A percentile compares a stretch with the other conserved stretches of the same genome.
Conservation (phyloP, 1,140 invertebrate genomes). For the Metaphire vulgaris region DNA sequence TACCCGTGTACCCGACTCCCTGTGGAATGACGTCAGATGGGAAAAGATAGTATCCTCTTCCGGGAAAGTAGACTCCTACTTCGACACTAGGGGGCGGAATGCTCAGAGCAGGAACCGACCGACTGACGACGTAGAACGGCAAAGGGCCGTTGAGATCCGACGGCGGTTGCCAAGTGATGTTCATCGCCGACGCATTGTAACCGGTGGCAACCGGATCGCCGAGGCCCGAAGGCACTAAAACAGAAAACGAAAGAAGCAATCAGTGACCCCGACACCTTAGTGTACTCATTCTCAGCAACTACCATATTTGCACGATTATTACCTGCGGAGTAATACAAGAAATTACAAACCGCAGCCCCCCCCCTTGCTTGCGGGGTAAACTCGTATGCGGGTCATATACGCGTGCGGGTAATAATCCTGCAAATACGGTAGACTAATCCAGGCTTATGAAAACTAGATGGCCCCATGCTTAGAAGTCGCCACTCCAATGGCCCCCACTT, state of each 20-base stretch:
- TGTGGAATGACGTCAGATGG: constrained; percentile 42
- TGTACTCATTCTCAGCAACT: too few species aligned
- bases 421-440: too few species aligned
- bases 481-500: too few species aligned
- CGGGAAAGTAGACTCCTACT: constrained; percentile 42
- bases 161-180: constrained; percentile 41
- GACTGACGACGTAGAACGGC: constrained; percentile 42
- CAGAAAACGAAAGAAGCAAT: constrained; percentile 2
- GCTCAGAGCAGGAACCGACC: constrained; percentile 42
- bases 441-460: too few species aligned
- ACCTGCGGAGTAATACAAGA: too few species aligned
- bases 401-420: too few species aligned
- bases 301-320: too few species aligned
- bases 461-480: too few species aligned
- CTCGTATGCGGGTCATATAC: too few species aligned
- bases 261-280: too few species aligned
- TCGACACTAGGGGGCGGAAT: constrained; percentile 43
- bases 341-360: too few species aligned
- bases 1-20: constrained; percentile 47
- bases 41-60: constrained; percentile 48
- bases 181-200: constrained; percentile 43
- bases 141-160: constrained; percentile 42
- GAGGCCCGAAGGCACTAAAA: constrained; percentile 41
- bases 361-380: too few species aligned
- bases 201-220: constrained; percentile 37